These are phyloP conservation scores for Tribolium freemani DNA, from an alignment of 2,888 invertebrate species.

Conservation along the genomic window DNA sequence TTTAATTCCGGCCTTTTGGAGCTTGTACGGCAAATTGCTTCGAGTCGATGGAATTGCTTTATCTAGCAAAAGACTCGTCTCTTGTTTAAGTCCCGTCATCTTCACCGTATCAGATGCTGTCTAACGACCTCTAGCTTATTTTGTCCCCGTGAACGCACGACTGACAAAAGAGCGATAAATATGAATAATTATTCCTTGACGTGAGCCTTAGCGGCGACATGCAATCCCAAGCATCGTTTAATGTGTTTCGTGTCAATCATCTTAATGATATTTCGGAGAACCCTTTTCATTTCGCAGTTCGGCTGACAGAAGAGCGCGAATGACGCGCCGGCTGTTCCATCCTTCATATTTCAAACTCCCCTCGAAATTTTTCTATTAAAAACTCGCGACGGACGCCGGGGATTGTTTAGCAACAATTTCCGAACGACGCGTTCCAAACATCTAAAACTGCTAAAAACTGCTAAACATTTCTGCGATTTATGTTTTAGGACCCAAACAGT, in stretches of 20 bases:
- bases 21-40: slow-evolving; percentile 8
- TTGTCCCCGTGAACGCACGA: slow-evolving; percentile 23
- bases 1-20: slow-evolving; percentile 11
- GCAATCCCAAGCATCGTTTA: slow-evolving; percentile 67
- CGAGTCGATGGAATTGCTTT: slow-evolving; percentile 18
- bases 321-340: slow-evolving; percentile 37
- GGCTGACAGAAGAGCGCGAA: slow-evolving; percentile 53
- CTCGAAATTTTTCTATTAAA: neutral
- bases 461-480: too few relatives aligned
- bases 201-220: slow-evolving; percentile 61
- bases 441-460: too few relatives aligned
- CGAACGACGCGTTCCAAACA: too few relatives aligned
- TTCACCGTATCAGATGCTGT: slow-evolving; percentile 19
- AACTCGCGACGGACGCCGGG: neutral
- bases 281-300: slow-evolving; percentile 62
- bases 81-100: slow-evolving; percentile 2
- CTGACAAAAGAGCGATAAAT: slow-evolving; percentile 61
- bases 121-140: slow-evolving; percentile 30
- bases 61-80: slow-evolving; percentile 10
- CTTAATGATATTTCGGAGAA: slow-evolving; percentile 66
- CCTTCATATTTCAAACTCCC: slow-evolving; percentile 32
- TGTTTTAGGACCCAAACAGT: too few relatives aligned
- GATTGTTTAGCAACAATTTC: too few relatives aligned
- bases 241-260: slow-evolving; percentile 68
- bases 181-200: slow-evolving; percentile 65